Percentiles rank a stretch among this genome's conserved stretches.
Conservation (phyloP, 1,140 invertebrate genomes). For the Cherax quadricarinatus region DNA sequence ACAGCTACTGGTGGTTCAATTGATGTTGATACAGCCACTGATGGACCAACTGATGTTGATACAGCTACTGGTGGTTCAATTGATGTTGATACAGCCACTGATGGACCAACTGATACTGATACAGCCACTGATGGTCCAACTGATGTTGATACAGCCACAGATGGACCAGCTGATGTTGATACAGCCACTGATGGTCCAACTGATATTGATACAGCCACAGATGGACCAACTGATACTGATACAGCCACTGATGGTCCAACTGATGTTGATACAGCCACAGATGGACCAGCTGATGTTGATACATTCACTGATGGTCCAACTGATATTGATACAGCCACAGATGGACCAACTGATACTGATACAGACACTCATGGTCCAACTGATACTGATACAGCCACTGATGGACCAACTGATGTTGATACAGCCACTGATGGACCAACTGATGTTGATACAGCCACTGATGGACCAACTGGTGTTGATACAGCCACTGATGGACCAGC, state of each 20-base stretch:
- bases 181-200: neutral
- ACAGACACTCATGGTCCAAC: neutral
- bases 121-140: neutral
- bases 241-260: no score
- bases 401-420: neutral
- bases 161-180: neutral
- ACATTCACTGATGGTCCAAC: neutral
- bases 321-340: neutral
- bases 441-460: neutral
- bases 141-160: slow-evolving; percentile 7
- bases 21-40: no score
- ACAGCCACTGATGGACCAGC: neutral
- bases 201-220: neutral
- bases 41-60: no score
- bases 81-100: neutral
- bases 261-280: neutral
- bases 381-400: slow-evolving; percentile 7
- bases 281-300: neutral
- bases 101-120: neutral
- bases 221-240: neutral
- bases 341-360: neutral
- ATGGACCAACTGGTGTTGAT: neutral
- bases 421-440: slow-evolving; percentile 4
- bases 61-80: no score
- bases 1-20: no score